Evolutionary conservation across 2,797 vertebrate species (phyloP), one percentile per base, ranked within the genome.

Genomic region (Cuniculus paca): DNA sequence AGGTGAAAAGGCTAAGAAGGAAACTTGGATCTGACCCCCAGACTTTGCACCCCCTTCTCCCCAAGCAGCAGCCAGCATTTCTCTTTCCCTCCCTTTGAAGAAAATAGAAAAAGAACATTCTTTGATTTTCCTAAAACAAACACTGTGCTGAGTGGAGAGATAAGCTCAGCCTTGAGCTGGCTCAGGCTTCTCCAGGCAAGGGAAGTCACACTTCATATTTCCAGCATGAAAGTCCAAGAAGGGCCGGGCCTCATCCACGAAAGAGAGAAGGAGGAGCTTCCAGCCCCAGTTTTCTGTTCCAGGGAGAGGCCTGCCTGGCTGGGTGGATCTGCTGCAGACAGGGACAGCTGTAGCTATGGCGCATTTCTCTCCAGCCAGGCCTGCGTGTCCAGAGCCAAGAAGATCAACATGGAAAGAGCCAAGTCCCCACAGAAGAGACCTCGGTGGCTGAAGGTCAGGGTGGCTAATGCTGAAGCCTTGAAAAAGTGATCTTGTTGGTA

Each of bases 181-280:
- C 94, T 90, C 92, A 1, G 80, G 80, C 63, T 78, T 81, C 92
- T 1, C n/a, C 19, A 45, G 36, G 91, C 68, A 72, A 74, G 92
- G 98, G 97, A 98, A 97, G 95, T 97, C 93, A 84, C 98, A 97
- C 98, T 97, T 98, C 96, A 81, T 98, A 42, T 97, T 97, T 97
- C 97, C 63, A 26, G 56, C 80, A 0, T 0, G 60, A 79, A 7
- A 36, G 80, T 56, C 3, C 0, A 85, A 91, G 72, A 70, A 61
- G 68, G 56, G 6, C 45, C 39, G 0, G 0, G 65, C 22, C 36
- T 0, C 42, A 42, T 0, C 1, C 75, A n/a, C 3, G 0, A 17
- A 87, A 39, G 63, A 91, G 52, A 70, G 45, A 80, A 31, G 2
- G 39, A 90, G 65, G 39, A 39, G 48, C 50, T 28, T 58, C 16